These are phyloP conservation scores for Helicoverpa armigera DNA, from an alignment of 1,140 invertebrate species.

Conservation along the genomic window DNA sequence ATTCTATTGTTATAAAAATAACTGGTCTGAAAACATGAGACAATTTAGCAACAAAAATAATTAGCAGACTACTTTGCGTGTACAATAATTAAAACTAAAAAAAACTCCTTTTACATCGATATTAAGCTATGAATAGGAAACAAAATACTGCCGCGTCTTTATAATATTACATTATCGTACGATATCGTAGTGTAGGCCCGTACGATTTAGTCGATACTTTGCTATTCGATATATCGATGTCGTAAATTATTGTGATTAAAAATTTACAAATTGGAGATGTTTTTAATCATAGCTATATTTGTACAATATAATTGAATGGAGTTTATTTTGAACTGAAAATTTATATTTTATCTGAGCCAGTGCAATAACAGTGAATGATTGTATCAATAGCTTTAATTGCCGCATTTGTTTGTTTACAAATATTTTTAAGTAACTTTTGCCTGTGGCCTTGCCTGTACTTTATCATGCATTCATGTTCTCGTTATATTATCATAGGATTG, in stretches of 20 bases:
- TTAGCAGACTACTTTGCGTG: too few species aligned
- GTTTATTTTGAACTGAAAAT: not conserved
- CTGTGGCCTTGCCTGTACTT: constrained; percentile 7
- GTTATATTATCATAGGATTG: too few species aligned
- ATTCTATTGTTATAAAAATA: too few species aligned
- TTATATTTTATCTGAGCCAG: not conserved
- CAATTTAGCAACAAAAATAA: too few species aligned
- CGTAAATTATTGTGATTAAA: not conserved
- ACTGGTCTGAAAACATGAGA: too few species aligned
- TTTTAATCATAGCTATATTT: constrained; percentile 25
- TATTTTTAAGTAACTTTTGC: constrained; percentile 9
- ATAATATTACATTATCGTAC: constrained; percentile 39
- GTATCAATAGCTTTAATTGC: constrained; percentile 48
- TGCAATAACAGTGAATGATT: constrained; percentile 16
- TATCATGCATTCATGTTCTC: too few species aligned
- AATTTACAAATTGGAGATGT: constrained; percentile 3
- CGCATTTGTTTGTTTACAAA: constrained; percentile 37
- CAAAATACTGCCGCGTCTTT: constrained; percentile 18
- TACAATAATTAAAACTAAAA: too few species aligned
- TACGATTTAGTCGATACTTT: constrained; percentile 21
- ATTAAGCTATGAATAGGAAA: not conserved
- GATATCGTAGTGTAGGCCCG: constrained; percentile 40
- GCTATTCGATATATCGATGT: constrained; percentile 29
- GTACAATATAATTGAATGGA: not conserved
- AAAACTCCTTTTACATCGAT: too few species aligned